phyloP scores from a whole-genome alignment of 2,113 vertebrate species.

The Odobenus rosmarus region DNA sequence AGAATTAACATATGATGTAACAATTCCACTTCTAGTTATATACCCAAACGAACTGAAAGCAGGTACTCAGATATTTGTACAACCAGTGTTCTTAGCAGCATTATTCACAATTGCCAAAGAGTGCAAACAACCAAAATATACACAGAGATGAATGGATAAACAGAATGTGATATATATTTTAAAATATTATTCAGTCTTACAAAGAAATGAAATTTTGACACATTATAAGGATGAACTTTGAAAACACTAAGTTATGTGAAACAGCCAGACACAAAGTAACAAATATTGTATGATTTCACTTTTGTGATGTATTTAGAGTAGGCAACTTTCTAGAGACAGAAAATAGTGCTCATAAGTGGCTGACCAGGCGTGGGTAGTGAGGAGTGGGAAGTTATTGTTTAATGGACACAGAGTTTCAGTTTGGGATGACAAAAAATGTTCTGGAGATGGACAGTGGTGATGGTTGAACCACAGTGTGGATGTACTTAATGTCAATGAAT shows the following conservation, averaged over 20 bases:
- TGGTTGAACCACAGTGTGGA: fast-evolving
- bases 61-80: not conserved
- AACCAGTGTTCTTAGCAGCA: not conserved
- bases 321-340: not conserved
- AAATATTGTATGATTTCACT: not conserved
- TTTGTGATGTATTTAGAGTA: not conserved
- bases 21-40: not conserved
- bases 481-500: not conserved
- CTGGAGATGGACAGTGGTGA: not conserved
- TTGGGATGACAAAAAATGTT: not conserved
- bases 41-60: not conserved
- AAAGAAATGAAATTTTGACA: slow-evolving; percentile 20
- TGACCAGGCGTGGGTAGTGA: not conserved
- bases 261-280: not conserved
- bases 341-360: not conserved
- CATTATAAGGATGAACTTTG: not conserved
- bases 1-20: not conserved
- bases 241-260: not conserved
- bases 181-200: not conserved
- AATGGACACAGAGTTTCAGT: not conserved
- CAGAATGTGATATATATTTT: not conserved
- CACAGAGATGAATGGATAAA: not conserved
- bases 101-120: not conserved
- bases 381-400: not conserved
- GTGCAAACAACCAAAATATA: not conserved